phyloP scores from a whole-genome alignment of 1,140 invertebrate species.

The Pissodes strobi region DNA sequence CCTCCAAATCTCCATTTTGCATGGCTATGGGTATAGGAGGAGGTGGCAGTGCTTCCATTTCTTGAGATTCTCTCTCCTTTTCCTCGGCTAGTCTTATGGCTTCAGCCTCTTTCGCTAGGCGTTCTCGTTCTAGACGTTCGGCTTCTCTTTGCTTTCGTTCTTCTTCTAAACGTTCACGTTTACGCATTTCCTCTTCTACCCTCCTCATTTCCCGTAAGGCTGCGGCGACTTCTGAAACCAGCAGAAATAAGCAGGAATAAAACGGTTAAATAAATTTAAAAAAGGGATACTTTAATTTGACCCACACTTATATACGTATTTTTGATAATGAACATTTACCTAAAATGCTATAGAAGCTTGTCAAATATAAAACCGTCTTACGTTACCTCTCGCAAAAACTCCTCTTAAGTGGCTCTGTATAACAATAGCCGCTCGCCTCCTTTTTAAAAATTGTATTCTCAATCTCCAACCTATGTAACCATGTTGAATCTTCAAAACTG shows the following conservation, averaged over 20 bases:
- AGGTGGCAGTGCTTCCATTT: constrained; percentile 41
- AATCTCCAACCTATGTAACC: constrained; percentile 86
- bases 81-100: constrained; percentile 24
- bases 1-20: constrained; percentile 54
- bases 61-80: constrained; percentile 44
- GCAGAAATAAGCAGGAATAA: not conserved
- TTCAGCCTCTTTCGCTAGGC: constrained; percentile 55
- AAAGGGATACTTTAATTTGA: too few relatives aligned
- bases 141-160: constrained; percentile 60
- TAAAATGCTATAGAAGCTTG: too few relatives aligned
- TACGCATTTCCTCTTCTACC: constrained; percentile 89
- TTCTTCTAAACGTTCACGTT: constrained; percentile 67
- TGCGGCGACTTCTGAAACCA: constrained; percentile 69
- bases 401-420: constrained; percentile 89
- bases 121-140: constrained; percentile 44
- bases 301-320: too few relatives aligned
- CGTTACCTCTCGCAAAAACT: constrained; percentile 74
- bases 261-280: not conserved
- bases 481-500: constrained; percentile 81
- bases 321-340: too few relatives aligned
- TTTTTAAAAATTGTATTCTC: constrained; percentile 79
- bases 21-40: constrained; percentile 26
- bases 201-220: constrained; percentile 85
- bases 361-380: not conserved
- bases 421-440: constrained; percentile 82